phyloP scores from a whole-genome alignment of 2,797 vertebrate genomes.

The Alcedo atthis region DNA sequence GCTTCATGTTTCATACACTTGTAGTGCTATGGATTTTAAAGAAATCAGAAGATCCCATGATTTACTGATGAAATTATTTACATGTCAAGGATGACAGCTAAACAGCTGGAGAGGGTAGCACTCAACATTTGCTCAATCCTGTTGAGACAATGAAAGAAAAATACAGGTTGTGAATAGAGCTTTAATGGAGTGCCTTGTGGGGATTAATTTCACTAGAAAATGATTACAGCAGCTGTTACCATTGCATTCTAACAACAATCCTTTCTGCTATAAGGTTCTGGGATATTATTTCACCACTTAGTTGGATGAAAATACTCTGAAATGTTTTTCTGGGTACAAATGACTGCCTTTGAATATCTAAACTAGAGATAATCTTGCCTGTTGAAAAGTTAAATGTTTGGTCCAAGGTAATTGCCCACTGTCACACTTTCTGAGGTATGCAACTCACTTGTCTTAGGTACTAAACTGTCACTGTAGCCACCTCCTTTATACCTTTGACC shows the following conservation, averaged over 20 bases:
- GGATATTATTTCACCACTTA: not conserved
- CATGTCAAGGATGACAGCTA: not conserved
- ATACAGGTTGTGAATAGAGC: not conserved
- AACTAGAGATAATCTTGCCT: not conserved
- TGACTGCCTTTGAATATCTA: not conserved
- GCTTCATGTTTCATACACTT: fast-evolving
- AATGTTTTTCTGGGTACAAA: fast-evolving
- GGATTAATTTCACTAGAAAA: constrained; percentile 1
- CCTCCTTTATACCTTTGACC: not conserved
- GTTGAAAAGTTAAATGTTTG: not conserved
- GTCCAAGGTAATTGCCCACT: not conserved
- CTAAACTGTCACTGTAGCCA: not conserved
- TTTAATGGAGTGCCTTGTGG: not conserved
- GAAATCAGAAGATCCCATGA: not conserved
- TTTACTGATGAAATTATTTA: not conserved
- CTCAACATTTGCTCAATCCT: not conserved
- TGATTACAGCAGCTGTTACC: not conserved
- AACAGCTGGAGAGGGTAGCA: not conserved
- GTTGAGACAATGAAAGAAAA: not conserved
- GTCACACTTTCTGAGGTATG: not conserved
- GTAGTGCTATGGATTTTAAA: not conserved
- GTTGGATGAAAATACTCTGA: not conserved
- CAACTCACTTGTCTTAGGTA: not conserved
- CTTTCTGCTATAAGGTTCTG: not conserved
- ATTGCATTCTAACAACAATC: not conserved